A percentile compares a stretch with the other conserved stretches of the same genome.
Evolutionary conservation across 2,797 vertebrate species (phyloP).

Genomic region (Tokudaia muenninki): DNA sequence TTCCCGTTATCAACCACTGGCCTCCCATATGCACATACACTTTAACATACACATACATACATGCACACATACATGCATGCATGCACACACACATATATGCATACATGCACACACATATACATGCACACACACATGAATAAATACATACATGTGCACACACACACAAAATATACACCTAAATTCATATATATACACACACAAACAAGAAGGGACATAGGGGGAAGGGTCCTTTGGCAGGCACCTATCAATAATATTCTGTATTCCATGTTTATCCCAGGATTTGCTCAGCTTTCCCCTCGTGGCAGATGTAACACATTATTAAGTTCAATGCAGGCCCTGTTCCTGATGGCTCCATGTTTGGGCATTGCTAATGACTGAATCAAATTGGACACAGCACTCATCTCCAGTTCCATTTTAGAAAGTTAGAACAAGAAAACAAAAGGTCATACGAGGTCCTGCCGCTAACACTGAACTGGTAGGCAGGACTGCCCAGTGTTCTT

Average conservation of each 20-base stretch:
- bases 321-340: background rate
- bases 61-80: no score
- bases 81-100: background rate
- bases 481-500: background rate
- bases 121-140: no score
- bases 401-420: slow-evolving; percentile 2
- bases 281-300: background rate
- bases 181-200: no score
- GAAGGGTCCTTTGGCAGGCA: background rate
- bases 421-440: slow-evolving; percentile 15
- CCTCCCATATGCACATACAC: background rate
- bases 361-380: background rate
- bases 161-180: no score
- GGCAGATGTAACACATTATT: background rate
- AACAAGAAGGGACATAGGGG: background rate
- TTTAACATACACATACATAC: background rate
- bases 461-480: background rate
- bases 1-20: background rate
- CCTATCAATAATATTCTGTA: background rate
- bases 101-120: background rate
- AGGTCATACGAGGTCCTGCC: background rate
- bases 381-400: background rate
- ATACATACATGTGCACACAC: background rate
- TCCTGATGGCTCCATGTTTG: background rate
- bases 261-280: background rate